Conservation (phyloP, 2,113 vertebrate species). For the Campylomormyrus tamandua region DNA sequence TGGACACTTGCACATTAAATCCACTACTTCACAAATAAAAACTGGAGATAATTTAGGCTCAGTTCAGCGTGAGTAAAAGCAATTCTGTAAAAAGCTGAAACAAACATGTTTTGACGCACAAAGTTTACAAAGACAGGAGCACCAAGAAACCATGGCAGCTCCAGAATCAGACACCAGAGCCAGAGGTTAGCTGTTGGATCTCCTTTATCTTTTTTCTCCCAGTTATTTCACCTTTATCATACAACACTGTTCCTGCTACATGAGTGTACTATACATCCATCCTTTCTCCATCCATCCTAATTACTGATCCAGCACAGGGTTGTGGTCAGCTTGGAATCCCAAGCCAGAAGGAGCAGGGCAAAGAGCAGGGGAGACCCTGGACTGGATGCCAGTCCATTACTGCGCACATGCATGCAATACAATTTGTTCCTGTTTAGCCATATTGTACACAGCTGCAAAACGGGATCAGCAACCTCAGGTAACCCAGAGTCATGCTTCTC, state of each 20-base stretch:
- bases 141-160: too few relatives aligned
- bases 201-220: neutral
- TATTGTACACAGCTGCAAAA: neutral
- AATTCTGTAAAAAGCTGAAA: too few relatives aligned
- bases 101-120: too few relatives aligned
- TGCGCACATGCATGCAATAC: neutral
- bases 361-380: neutral
- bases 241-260: neutral
- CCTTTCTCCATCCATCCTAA: neutral
- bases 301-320: neutral
- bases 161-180: too few relatives aligned
- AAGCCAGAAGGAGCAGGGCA: neutral
- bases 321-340: neutral
- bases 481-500: neutral
- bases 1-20: too few relatives aligned
- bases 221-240: neutral
- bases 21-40: too few relatives aligned
- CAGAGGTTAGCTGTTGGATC: neutral
- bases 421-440: neutral
- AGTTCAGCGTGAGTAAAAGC: too few relatives aligned
- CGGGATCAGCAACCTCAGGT: neutral
- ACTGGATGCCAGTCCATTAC: neutral
- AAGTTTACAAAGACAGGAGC: too few relatives aligned
- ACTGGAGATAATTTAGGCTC: too few relatives aligned
- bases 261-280: neutral